Base-by-base conservation (phyloP, 2,888 invertebrate genomes). In the Actias luna region DNA sequence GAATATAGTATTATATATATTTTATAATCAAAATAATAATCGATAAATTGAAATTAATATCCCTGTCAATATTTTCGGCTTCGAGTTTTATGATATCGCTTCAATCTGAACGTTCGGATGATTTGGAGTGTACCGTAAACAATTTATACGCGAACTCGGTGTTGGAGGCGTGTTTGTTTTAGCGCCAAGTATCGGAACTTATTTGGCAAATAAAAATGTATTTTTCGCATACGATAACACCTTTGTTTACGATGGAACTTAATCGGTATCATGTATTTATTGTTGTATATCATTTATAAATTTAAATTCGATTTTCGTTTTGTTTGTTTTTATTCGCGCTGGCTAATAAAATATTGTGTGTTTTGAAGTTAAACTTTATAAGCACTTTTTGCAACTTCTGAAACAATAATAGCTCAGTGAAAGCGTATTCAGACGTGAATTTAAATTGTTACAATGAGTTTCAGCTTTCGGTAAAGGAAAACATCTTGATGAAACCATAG, bases 21-120 rank as follows among this genome's bases (percentile, higher is more conserved):
- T 46, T 46, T 46, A 46, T 25, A 10, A 36, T 33, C 14, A 58
- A 55, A 18, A 61, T 16, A 55, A 57, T 33, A 29, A 22, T 36
- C 52, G 76, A 84, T 85, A 84, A 82, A 78, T 79, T 84, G 78
- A 85, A 88, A 90, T 90, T 91, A 89, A 89, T 90, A 89, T 87
- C 87, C n/a, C 88, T 87, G 88, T 89, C 87, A 80, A 52, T 39
- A 39, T 59, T 87, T 89, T 89, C 75, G 87, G 74, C 74, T 73
- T 73, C 77, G 75, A 83, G 79, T 78, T 87, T 88, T 88, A 87
- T 83, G 83, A 85, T 88, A 87, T 88, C 83, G 75, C 74, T 69
- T 71, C 75, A 78, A 87, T 87, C 85, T 74, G 77, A 76, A 77
- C 75, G 73, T 73, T 77, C 74, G 77, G 66, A 77, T 78, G 77